These are phyloP conservation scores for Crotalus helleri DNA, from an alignment of 2,113 vertebrate species.

Conservation along the genomic window DNA sequence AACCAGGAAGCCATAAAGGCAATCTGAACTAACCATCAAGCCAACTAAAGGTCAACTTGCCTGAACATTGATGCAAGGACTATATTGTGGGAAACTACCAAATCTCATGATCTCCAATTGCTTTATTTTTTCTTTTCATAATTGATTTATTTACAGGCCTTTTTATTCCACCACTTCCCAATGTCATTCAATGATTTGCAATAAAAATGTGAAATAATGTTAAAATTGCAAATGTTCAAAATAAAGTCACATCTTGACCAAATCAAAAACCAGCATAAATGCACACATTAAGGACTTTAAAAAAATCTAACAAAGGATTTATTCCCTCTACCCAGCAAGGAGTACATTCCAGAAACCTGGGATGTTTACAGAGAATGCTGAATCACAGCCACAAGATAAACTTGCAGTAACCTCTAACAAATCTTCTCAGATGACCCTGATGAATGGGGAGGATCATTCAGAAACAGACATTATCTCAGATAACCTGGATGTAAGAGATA, in stretches of 20 bases:
- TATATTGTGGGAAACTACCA: neutral
- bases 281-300: neutral
- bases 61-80: neutral
- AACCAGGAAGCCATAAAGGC: neutral
- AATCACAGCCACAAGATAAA: neutral
- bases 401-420: neutral
- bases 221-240: neutral
- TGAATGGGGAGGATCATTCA: neutral
- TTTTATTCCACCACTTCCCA: neutral
- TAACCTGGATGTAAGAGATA: neutral
- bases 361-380: neutral
- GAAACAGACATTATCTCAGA: neutral
- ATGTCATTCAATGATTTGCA: neutral
- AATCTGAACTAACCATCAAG: neutral
- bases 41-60: neutral
- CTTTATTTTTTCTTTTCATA: neutral
- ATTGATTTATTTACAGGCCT: neutral
- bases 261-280: neutral
- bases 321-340: neutral
- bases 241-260: neutral
- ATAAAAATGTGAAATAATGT: neutral
- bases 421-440: neutral
- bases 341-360: neutral
- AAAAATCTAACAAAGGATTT: neutral
- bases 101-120: neutral